These are phyloP conservation scores for Macrostomum lignano DNA, from an alignment of 1,140 invertebrate genomes.

Conservation along the genomic window DNA sequence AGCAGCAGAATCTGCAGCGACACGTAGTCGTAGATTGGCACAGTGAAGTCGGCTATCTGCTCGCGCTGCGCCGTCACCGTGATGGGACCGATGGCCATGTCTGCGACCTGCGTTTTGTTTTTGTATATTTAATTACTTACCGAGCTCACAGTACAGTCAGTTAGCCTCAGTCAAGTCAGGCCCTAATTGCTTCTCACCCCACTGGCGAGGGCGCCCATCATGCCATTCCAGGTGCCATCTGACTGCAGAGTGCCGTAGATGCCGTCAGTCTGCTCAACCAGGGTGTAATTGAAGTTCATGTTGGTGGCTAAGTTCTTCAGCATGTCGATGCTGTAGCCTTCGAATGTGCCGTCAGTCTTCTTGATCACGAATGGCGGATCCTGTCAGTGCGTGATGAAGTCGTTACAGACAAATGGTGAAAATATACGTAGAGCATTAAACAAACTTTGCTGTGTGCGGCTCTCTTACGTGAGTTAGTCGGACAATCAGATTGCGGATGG, in stretches of 20 bases:
- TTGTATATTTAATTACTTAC: too few species aligned
- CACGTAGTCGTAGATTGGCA: constrained; percentile 19
- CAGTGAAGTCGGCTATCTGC: constrained; percentile 20
- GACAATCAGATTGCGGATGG: too few species aligned
- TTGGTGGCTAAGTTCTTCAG: constrained; percentile 50
- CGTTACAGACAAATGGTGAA: too few species aligned
- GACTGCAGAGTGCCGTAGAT: constrained; percentile 56
- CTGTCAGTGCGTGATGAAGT: too few species aligned
- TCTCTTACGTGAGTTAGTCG: too few species aligned
- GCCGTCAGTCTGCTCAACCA: constrained; percentile 44
- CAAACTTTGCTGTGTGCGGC: too few species aligned
- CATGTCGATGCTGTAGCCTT: constrained; percentile 71
- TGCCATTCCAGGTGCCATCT: constrained; percentile 50
- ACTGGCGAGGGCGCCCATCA: constrained; percentile 48
- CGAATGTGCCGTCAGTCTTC: constrained; percentile 28
- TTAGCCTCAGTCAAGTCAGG: too few species aligned
- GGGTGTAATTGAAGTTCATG: constrained; percentile 59
- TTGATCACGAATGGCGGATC: constrained; percentile 54
- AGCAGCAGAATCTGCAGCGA: constrained; percentile 21
- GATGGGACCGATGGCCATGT: constrained; percentile 17
- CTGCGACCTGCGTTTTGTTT: too few species aligned
- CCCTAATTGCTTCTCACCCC: too few species aligned
- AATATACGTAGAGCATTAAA: too few species aligned
- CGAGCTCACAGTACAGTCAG: too few species aligned
- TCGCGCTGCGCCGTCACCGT: constrained; percentile 21